Evolutionary conservation across 2,888 invertebrate genomes (phyloP).

Genomic region (Lordiphosa andalusiaca): DNA sequence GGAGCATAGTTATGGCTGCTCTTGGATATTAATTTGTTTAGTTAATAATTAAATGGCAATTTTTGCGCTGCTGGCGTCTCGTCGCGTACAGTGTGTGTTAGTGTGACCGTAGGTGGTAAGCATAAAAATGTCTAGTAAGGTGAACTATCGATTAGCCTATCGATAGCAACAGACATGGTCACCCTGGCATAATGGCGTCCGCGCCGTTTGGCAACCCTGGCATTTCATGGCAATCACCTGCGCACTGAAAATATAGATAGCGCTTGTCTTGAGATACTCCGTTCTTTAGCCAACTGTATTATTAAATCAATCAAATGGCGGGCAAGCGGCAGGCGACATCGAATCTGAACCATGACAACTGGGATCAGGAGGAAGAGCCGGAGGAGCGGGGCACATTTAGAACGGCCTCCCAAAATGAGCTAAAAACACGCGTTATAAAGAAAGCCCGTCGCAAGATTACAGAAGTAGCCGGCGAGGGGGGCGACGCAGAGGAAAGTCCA

Average conservation of each 20-base stretch:
- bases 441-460: conserved; percentile 84
- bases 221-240: neutral
- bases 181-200: neutral
- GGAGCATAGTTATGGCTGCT: conserved; percentile 16
- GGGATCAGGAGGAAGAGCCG: conserved; percentile 89
- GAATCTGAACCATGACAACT: conserved; percentile 91
- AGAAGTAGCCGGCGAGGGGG: conserved; percentile 34
- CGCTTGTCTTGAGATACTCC: too few relatives aligned
- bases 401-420: conserved; percentile 85
- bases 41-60: conserved; percentile 27
- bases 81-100: conserved; percentile 5
- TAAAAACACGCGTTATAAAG: conserved; percentile 89
- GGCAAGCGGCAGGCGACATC: conserved; percentile 87
- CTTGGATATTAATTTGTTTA: conserved; percentile 14
- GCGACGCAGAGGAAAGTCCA: conserved; percentile 18
- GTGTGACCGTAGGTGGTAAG: conserved; percentile 10
- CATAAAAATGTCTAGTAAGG: too few relatives aligned
- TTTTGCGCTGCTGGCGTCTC: conserved; percentile 37
- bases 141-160: conserved; percentile 8
- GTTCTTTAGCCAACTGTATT: neutral
- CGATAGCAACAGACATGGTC: neutral
- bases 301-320: conserved; percentile 82
- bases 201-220: neutral
- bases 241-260: conserved; percentile 1
- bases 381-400: conserved; percentile 89